phyloP scores from a whole-genome alignment of 2,888 invertebrate species.

The Sminthurides aquaticus region DNA sequence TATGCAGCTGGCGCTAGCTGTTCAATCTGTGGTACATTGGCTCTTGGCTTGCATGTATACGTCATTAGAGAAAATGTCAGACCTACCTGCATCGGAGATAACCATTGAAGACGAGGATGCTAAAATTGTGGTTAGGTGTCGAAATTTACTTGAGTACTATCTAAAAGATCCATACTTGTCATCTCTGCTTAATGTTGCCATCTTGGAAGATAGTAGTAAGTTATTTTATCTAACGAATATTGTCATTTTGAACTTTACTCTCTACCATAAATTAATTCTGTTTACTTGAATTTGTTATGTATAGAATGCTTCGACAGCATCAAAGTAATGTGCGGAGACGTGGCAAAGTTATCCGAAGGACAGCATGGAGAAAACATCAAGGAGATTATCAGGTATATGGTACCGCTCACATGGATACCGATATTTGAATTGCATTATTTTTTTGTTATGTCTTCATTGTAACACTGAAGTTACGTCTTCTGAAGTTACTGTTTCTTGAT shows the following conservation, averaged over 20 bases:
- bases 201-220: conserved; percentile 33
- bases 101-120: conserved; percentile 36
- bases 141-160: conserved; percentile 35
- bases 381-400: conserved; percentile 31
- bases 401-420: conserved; percentile 1
- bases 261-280: too few species aligned
- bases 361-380: conserved; percentile 31
- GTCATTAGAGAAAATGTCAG: conserved; percentile 39
- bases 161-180: conserved; percentile 26
- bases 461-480: too few species aligned
- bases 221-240: background rate
- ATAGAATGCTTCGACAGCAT: conserved; percentile 58
- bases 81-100: conserved; percentile 32
- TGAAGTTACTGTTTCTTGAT: too few species aligned
- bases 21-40: conserved; percentile 76
- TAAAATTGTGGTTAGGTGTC: conserved; percentile 37
- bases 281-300: conserved; percentile 3
- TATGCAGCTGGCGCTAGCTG: conserved; percentile 64
- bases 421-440: background rate
- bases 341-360: conserved; percentile 49
- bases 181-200: conserved; percentile 34
- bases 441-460: too few species aligned
- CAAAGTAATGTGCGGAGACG: conserved; percentile 68
- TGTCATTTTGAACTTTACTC: background rate
- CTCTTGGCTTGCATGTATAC: conserved; percentile 59